Evolutionary conservation across 1,140 invertebrate genomes (phyloP), one percentile per base, ranked within the genome.

Genomic region (Pemphigus obesinymphae): DNA sequence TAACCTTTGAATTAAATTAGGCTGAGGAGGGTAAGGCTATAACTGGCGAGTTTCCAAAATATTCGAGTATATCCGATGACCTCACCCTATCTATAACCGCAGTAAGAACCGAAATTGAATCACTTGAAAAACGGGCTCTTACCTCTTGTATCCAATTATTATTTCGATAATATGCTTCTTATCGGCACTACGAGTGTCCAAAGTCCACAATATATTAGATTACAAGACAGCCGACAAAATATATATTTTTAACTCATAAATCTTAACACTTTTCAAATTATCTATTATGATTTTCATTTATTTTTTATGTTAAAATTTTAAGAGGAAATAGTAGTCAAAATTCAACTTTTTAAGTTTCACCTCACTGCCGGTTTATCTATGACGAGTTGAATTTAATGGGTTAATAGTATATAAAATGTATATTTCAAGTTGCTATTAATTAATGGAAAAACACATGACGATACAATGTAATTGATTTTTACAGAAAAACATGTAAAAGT

Each of bases 1-100:
- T 78, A 78, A 78, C 73, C 73, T 78, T 78, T 78, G 73, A 78
- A 78, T 78, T 78, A 78, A 78, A 78, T 78, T 78, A 78, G 73
- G 20, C 73, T 34, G 20, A 58, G 50, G 31, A 58, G 50, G 73
- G 50, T 55, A 58, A 78, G 73, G 31, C 23, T 31, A 37, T 23
- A 40, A 78, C n/a, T 50, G 73, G 73, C 73, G 58, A 58, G n/a
- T 58, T 78, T 78, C 73, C 73, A 78, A 58, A 55, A 78, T 55
- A 58, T 40, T 50, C 20, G 50, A 78, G n/a, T 58, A 55, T 55
- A 78, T 78, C 50, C 50, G 73, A 78, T 78, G 73, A 78, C 73
- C 73, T 17, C 11, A 1, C 53, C 48, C 31, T 45, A 3, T 73
- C 26, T n/a, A n/a, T 50, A 73, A 50, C 43, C 40, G 34, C 43